Evolutionary conservation across 2,888 invertebrate genomes (phyloP), one percentile per base, ranked within the genome.

Genomic region (Syrphus vitripennis): DNA sequence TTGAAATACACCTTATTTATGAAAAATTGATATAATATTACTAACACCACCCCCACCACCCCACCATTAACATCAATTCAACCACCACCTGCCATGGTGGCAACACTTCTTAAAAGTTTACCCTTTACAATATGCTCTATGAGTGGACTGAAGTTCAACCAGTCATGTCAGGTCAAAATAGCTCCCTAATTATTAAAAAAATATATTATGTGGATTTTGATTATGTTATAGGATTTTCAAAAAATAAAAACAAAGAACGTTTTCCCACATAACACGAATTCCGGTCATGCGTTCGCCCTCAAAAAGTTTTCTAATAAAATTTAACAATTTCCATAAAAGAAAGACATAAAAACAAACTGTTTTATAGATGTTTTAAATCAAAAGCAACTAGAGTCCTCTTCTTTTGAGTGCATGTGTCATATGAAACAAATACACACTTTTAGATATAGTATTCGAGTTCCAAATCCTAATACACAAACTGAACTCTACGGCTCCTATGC

Each of bases 271-370:
- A 67, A 45, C 42, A 67, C 14, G 16, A 37, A 57, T 72, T 61
- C 72, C 59, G 67, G 78, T 83, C 42, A 72, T 74, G 74, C 74
- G 74, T 83, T 67, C 37, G 69, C 63, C 48, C 53, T 48, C 37
- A 53, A 74, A 72, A 72, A 45, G 42, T 67, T 67, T 65, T 26
- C 69, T 50, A 80, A 83, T 75, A 74, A 75, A 83, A 80, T 75
- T 37, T 26, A 57, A 70, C 45, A 9, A 67, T 78, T 78, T 83
- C 71, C 83, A 83, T 78, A 34, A 21, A 78, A 67, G 67, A 69
- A 69, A 72, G 31, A 77, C 45, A 65, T 59, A 72, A 83, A 75
- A 75, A 75, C 48, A 70, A 69, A 72, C 50, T 34, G 50, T 59
- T 59, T 42, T 82, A 50, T 50, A 48, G 21, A 24, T 50, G 34